These are phyloP conservation scores for Nymphalis io DNA, from an alignment of 1,140 invertebrate species.

Conservation along the genomic window DNA sequence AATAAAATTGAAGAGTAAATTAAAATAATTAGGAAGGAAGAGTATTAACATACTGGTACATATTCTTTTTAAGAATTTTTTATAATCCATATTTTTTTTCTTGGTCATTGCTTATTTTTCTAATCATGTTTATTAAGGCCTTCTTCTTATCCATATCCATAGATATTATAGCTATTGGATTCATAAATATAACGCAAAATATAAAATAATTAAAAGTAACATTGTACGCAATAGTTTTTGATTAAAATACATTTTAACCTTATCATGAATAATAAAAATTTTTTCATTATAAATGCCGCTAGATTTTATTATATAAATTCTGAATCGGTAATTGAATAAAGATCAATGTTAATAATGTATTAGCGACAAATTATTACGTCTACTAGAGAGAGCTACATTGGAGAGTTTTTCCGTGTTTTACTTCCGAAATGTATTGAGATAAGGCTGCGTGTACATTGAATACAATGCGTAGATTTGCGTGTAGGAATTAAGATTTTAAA, in stretches of 20 bases:
- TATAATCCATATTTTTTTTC: not conserved
- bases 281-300: too few relatives aligned
- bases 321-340: not conserved
- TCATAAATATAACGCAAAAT: too few relatives aligned
- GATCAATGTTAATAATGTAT: not conserved
- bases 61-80: not conserved
- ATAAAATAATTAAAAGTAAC: too few relatives aligned
- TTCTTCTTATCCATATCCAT: too few relatives aligned
- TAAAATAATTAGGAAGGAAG: constrained; percentile 14
- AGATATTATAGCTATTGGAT: too few relatives aligned
- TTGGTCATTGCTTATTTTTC: too few relatives aligned
- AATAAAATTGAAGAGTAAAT: not conserved
- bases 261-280: too few relatives aligned
- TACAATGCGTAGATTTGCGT: not conserved
- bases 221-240: too few relatives aligned
- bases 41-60: not conserved
- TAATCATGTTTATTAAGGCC: too few relatives aligned
- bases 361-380: constrained; percentile 5
- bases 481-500: not conserved
- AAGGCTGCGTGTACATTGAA: constrained; percentile 12
- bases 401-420: constrained; percentile 24
- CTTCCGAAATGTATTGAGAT: constrained; percentile 26
- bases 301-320: too few relatives aligned
- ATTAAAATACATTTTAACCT: too few relatives aligned
- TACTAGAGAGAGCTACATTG: constrained; percentile 20